A percentile compares a stretch with the other conserved stretches of the same genome.
phyloP scores from a whole-genome alignment of 2,888 invertebrate species.

The Ceratothoa steindachneri region DNA sequence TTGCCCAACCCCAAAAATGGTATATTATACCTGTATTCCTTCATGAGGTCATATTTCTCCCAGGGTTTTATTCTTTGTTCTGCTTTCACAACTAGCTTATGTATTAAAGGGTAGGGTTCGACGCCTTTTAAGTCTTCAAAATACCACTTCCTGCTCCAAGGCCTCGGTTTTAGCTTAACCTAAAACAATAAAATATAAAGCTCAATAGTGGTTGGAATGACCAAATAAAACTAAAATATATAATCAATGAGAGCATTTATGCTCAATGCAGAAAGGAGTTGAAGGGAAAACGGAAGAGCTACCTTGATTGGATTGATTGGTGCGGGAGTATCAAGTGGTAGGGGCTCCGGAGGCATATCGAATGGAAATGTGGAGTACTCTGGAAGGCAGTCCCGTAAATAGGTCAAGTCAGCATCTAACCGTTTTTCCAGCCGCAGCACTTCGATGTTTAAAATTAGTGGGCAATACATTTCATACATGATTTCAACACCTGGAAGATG shows the following conservation, averaged over 20 bases:
- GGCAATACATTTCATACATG: slow-evolving; percentile 86
- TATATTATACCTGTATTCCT: slow-evolving; percentile 68
- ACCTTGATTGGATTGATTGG: slow-evolving; percentile 73
- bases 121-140: slow-evolving; percentile 71
- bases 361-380: slow-evolving; percentile 89
- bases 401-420: slow-evolving; percentile 79
- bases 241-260: too few species aligned
- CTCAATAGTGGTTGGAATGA: too few species aligned
- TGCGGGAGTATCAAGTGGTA: slow-evolving; percentile 71
- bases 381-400: slow-evolving; percentile 81
- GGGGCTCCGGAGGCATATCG: slow-evolving; percentile 79
- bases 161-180: slow-evolving; percentile 61
- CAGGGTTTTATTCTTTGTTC: slow-evolving; percentile 66
- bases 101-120: slow-evolving; percentile 57
- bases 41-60: slow-evolving; percentile 91
- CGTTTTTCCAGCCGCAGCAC: slow-evolving; percentile 87
- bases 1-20: neutral
- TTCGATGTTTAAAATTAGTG: slow-evolving; percentile 81
- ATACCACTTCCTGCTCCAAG: slow-evolving; percentile 92
- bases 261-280: too few species aligned
- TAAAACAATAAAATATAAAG: too few species aligned
- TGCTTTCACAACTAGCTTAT: slow-evolving; percentile 56
- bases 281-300: too few species aligned
- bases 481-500: slow-evolving; percentile 62
- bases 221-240: too few species aligned